These are phyloP conservation scores for Synanthedon myopaeformis DNA, from an alignment of 2,888 invertebrate species.

Conservation along the genomic window DNA sequence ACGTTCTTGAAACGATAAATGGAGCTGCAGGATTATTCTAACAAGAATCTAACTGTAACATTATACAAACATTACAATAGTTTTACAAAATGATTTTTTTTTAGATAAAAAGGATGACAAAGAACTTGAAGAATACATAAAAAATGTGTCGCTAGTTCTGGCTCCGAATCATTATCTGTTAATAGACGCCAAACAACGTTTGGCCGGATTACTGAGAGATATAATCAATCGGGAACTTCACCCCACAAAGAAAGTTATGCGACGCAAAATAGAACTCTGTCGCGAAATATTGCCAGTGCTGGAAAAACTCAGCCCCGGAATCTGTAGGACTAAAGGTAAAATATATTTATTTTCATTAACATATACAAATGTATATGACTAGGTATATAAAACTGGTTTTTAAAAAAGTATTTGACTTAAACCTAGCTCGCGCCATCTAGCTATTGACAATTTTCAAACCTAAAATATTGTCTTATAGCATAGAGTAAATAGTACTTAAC, in stretches of 20 bases:
- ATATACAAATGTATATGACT: too few species aligned
- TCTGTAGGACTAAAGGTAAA: constrained; percentile 76
- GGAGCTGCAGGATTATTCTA: too few species aligned
- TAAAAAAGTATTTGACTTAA: too few species aligned
- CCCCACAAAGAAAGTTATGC: constrained; percentile 67
- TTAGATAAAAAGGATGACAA: constrained; percentile 59
- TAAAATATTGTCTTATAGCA: too few species aligned
- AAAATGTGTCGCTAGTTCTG: constrained; percentile 67
- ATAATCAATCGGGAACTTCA: constrained; percentile 57
- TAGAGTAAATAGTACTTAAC: too few species aligned
- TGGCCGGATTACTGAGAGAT: constrained; percentile 71
- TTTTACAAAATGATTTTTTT: constrained; percentile 1
- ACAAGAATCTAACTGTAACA: too few species aligned
- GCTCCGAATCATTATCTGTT: constrained; percentile 77
- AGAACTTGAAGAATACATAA: constrained; percentile 61
- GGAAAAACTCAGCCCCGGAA: constrained; percentile 77
- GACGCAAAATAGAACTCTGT: constrained; percentile 76
- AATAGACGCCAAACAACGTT: constrained; percentile 76
- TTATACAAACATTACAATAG: too few species aligned
- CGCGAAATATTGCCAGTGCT: constrained; percentile 74
- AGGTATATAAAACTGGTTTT: too few species aligned
- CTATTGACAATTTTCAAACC: too few species aligned
- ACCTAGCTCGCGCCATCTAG: too few species aligned
- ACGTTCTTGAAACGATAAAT: too few species aligned
- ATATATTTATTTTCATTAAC: not conserved